A percentile compares a stretch with the other conserved stretches of the same genome.
phyloP scores from a whole-genome alignment of 2,888 invertebrate species.

The Acanthosoma haemorrhoidale region DNA sequence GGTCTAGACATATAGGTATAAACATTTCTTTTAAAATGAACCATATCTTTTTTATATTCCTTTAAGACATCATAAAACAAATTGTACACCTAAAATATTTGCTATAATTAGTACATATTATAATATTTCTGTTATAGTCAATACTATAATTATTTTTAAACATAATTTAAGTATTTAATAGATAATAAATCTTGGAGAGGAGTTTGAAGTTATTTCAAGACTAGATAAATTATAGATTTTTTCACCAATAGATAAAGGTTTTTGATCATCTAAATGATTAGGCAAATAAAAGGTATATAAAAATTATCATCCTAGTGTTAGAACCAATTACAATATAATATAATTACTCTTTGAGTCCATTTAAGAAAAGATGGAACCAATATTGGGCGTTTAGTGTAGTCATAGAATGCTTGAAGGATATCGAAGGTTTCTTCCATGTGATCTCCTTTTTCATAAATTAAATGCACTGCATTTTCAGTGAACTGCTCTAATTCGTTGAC shows the following conservation, averaged over 20 bases:
- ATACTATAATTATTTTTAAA: no score
- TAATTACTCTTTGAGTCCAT: constrained; percentile 57
- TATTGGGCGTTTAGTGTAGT: constrained; percentile 69
- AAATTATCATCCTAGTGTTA: no score
- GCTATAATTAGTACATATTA: no score
- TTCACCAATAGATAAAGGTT: no score
- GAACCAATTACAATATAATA: no score
- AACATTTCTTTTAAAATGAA: constrained; percentile 56
- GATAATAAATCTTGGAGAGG: no score
- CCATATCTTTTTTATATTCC: constrained; percentile 63
- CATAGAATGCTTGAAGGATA: constrained; percentile 68
- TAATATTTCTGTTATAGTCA: no score
- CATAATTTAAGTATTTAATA: no score
- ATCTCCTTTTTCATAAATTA: constrained; percentile 70
- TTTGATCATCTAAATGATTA: no score
- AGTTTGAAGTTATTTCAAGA: no score
- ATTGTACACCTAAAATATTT: constrained; percentile 60
- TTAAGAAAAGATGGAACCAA: constrained; percentile 63
- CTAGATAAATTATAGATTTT: no score
- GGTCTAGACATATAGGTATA: constrained; percentile 64
- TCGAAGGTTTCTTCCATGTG: constrained; percentile 78
- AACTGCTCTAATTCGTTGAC: constrained; percentile 61
- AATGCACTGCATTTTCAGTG: constrained; percentile 73
- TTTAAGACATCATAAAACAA: constrained; percentile 72
- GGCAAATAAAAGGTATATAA: no score